Evolutionary conservation across 2,888 invertebrate genomes (phyloP).

Genomic region (Lomographa bimaculata): DNA sequence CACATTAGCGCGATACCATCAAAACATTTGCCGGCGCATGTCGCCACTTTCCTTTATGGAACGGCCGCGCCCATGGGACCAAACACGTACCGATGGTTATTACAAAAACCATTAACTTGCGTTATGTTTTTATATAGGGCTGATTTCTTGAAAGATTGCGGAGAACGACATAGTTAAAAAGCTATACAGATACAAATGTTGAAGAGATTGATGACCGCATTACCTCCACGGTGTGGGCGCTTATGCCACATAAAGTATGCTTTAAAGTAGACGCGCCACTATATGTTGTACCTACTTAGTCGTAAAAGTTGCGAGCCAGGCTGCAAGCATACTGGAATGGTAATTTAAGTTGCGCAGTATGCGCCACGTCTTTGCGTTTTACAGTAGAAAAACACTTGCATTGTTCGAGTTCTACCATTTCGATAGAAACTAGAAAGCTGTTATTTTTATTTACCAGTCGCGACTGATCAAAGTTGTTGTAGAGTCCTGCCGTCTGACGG

Average conservation of each 20-base stretch:
- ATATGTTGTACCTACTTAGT: slow-evolving; percentile 8
- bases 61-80: slow-evolving; percentile 45
- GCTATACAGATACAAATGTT: slow-evolving; percentile 5
- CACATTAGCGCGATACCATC: slow-evolving; percentile 70
- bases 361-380: slow-evolving; percentile 20
- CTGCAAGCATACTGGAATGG: slow-evolving; percentile 8
- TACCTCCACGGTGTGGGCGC: slow-evolving; percentile 2
- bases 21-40: slow-evolving; percentile 61
- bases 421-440: slow-evolving; percentile 37
- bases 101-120: slow-evolving; percentile 20
- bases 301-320: slow-evolving; percentile 13
- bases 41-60: slow-evolving; percentile 55
- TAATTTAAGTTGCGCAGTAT: slow-evolving; percentile 3
- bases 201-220: slow-evolving; percentile 10
- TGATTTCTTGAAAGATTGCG: slow-evolving; percentile 17
- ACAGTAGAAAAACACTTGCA: slow-evolving; percentile 18
- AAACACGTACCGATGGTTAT: slow-evolving; percentile 27
- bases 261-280: slow-evolving; percentile 6
- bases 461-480: slow-evolving; percentile 48
- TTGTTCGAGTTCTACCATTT: slow-evolving; percentile 33
- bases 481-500: slow-evolving; percentile 44
- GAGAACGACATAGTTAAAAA: slow-evolving; percentile 10
- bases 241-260: slow-evolving; percentile 13
- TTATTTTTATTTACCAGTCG: slow-evolving; percentile 43
- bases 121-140: slow-evolving; percentile 17